Evolutionary conservation across 1,140 invertebrate species (phyloP), one percentile per base, ranked within the genome.

Genomic region (Myzus persicae): DNA sequence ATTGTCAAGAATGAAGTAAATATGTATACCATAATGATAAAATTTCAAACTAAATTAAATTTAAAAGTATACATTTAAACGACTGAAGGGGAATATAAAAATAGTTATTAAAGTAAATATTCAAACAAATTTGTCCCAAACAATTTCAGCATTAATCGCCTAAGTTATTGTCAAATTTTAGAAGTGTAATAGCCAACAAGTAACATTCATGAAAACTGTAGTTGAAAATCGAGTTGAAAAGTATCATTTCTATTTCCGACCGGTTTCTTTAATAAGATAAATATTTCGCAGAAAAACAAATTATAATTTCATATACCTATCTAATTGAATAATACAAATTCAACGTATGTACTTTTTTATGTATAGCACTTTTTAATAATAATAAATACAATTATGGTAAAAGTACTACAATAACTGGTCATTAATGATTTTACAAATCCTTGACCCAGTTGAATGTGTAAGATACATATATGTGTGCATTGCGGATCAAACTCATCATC

Each of bases 361-460:
- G 88, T 90, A 90, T 81, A n/a, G 40, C 42, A 81, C 11, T 81
- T 82, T 81, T 81, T 46, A 81, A 91, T 46, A 76, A 91, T 91
- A 91, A 46, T 46, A 91, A 91, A 46, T 76, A 82, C n/a, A 91
- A 91, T 91, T 81, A 48, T 40, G 42, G 67, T 91, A 91, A 91
- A 44, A 91, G 90, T 91, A 46, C 42, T 36, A 48, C 87, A 26
- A 51, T 36, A 51, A 89, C 87, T 38, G 44, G 36, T 51, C 87
- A 89, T 89, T 89, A 89, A 89, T 51, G 87, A 89, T 91, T 91
- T 81, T 91, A 81, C 14, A 93, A 84, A 93, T 84, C 91, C 91
- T 93, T 93, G 91, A 93, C 91, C 91, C 44, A 93, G 76, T 54
- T 93, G 91, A 46, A 93, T 18, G 91, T 48, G 51, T 59, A 90